Evolutionary conservation across 2,113 vertebrate genomes (phyloP).

Genomic region (Tragelaphus imberbis): DNA sequence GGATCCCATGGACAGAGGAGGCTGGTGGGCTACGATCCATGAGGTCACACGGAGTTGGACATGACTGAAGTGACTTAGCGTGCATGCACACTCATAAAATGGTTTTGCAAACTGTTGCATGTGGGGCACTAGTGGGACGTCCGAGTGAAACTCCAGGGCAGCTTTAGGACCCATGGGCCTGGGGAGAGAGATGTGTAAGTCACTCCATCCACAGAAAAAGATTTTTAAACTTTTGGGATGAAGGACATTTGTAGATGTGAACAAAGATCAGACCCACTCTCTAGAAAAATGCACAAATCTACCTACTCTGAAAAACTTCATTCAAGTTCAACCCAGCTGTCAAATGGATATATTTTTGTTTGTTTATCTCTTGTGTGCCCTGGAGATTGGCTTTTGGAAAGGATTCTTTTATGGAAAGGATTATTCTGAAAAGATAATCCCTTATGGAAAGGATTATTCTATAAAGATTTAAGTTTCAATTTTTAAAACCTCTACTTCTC

Average conservation of each 20-base stretch:
- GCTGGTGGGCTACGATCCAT: neutral
- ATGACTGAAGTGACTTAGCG: neutral
- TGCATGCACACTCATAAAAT: neutral
- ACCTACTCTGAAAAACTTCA: neutral
- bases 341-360: neutral
- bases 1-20: neutral
- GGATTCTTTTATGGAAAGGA: neutral
- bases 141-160: too few relatives aligned
- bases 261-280: neutral
- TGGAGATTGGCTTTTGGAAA: neutral
- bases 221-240: neutral
- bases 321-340: neutral
- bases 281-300: neutral
- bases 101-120: neutral
- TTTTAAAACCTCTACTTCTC: neutral
- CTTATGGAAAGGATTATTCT: neutral
- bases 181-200: neutral
- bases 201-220: neutral
- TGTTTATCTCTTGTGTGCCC: neutral
- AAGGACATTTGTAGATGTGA: neutral
- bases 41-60: neutral
- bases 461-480: neutral
- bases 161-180: neutral
- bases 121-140: neutral
- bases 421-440: neutral